Evolutionary conservation across 2,888 invertebrate genomes (phyloP).

Genomic region (Drosophila pseudotalamancana): DNA sequence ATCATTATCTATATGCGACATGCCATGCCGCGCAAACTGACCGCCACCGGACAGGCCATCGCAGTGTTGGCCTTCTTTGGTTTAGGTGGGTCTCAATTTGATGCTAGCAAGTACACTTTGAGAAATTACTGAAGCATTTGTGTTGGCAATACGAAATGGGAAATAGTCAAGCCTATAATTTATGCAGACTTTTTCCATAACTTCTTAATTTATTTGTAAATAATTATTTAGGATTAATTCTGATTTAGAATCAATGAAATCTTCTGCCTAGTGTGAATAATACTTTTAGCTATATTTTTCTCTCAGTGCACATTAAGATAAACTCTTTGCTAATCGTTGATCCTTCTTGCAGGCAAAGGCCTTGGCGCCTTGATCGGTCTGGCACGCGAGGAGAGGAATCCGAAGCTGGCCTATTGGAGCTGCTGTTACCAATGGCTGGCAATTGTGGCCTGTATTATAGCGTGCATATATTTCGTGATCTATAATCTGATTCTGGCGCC

Average conservation of each 20-base stretch:
- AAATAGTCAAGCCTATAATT: too few relatives aligned
- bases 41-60: slow-evolving; percentile 91
- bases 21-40: slow-evolving; percentile 90
- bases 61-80: slow-evolving; percentile 93
- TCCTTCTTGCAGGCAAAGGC: slow-evolving; percentile 87
- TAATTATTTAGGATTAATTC: too few relatives aligned
- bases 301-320: too few relatives aligned
- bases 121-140: too few relatives aligned
- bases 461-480: slow-evolving; percentile 88
- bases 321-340: neutral
- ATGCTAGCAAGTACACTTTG: too few relatives aligned
- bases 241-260: too few relatives aligned
- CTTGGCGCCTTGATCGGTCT: slow-evolving; percentile 89
- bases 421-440: slow-evolving; percentile 88
- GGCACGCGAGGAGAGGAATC: slow-evolving; percentile 83
- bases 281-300: too few relatives aligned
- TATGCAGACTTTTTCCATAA: too few relatives aligned
- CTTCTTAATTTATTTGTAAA: too few relatives aligned
- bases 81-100: slow-evolving; percentile 86
- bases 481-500: slow-evolving; percentile 91
- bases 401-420: slow-evolving; percentile 55
- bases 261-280: too few relatives aligned
- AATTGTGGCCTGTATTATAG: slow-evolving; percentile 87
- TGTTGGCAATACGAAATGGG: too few relatives aligned
- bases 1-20: slow-evolving; percentile 92